Conservation (phyloP, 2,113 vertebrate genomes). For the Mesocricetus auratus region DNA sequence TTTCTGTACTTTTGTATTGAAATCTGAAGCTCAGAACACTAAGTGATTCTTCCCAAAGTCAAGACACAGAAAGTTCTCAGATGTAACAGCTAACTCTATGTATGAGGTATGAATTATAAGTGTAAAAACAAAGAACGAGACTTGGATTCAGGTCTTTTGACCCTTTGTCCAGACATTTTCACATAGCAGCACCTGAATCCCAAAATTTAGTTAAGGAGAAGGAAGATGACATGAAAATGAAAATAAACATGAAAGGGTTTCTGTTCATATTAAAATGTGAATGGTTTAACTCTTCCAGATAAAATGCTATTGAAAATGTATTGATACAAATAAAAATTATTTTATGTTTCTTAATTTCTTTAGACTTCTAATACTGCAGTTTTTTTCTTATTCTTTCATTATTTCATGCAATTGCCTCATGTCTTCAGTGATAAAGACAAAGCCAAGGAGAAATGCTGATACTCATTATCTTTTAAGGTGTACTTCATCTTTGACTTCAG, state of each 20-base stretch:
- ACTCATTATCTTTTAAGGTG: neutral
- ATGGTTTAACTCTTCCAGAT: neutral
- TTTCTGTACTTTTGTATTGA: neutral
- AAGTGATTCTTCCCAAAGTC: neutral
- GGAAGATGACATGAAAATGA: neutral
- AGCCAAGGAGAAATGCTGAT: neutral
- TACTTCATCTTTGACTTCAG: conserved; percentile 11
- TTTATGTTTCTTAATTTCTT: neutral
- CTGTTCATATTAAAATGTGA: neutral
- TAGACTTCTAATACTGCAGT: no score
- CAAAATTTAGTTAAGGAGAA: neutral
- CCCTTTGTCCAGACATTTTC: neutral
- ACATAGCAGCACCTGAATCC: neutral
- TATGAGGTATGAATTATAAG: neutral
- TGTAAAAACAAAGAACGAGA: neutral
- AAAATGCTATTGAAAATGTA: neutral
- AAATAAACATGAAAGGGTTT: neutral
- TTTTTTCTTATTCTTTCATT: neutral
- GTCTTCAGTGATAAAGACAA: neutral
- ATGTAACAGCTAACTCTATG: neutral
- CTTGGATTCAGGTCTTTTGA: neutral
- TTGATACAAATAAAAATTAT: neutral
- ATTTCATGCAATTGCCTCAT: neutral
- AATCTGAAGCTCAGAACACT: neutral
- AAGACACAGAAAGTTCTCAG: neutral